Conservation (phyloP, 2,888 invertebrate genomes). For the Apodemia hepburni region DNA sequence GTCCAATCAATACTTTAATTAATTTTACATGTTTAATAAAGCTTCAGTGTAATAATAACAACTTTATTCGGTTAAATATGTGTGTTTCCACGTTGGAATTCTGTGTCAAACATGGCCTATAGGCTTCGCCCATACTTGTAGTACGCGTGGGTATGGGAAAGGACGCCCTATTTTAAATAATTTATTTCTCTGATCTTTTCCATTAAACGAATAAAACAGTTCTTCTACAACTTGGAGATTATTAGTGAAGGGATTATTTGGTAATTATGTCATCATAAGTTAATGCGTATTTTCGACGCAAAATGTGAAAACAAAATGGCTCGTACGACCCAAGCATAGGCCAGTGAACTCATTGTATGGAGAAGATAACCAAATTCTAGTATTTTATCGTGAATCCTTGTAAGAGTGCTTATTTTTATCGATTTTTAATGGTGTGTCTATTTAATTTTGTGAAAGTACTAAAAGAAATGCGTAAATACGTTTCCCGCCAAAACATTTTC, state of each 20-base stretch:
- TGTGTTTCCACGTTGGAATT: conserved; percentile 77
- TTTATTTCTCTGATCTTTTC: conserved; percentile 77
- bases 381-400: conserved; percentile 37
- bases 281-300: conserved; percentile 77
- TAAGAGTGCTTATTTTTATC: conserved; percentile 32
- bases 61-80: conserved; percentile 52
- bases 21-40: conserved; percentile 54
- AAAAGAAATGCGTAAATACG: conserved; percentile 40
- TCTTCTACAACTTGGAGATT: conserved; percentile 72
- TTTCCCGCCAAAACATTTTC: conserved; percentile 79
- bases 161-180: conserved; percentile 74
- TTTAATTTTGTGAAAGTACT: conserved; percentile 30
- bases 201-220: conserved; percentile 64
- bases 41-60: conserved; percentile 51
- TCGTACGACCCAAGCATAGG: conserved; percentile 76
- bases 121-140: conserved; percentile 71
- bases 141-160: conserved; percentile 74
- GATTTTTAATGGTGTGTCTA: conserved; percentile 33
- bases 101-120: conserved; percentile 77
- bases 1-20: conserved; percentile 62
- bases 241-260: conserved; percentile 64
- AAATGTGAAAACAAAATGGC: conserved; percentile 80
- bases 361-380: conserved; percentile 59
- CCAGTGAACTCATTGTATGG: conserved; percentile 76
- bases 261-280: conserved; percentile 66